These are phyloP conservation scores for Cryptotis parvus DNA, from an alignment of 2,113 vertebrate genomes.

Conservation along the genomic window DNA sequence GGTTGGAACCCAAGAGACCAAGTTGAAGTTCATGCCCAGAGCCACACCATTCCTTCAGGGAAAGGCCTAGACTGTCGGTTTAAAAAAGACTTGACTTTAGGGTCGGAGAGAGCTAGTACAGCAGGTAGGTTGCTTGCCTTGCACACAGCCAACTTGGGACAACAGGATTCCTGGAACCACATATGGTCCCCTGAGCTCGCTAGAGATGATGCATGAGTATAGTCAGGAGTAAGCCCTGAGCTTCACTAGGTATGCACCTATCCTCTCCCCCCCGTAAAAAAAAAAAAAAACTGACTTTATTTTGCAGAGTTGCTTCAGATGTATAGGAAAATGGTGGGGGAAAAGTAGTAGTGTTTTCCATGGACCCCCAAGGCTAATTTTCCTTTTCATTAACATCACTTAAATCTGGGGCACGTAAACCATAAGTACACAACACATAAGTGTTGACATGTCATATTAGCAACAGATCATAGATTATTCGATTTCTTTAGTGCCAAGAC, in stretches of 20 bases:
- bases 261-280: too few species aligned
- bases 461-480: background rate
- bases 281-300: background rate
- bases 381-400: background rate
- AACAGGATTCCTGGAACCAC: too few species aligned
- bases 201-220: too few species aligned
- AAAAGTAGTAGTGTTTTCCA: background rate
- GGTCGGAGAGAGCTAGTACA: too few species aligned
- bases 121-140: too few species aligned
- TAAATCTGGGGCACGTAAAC: background rate
- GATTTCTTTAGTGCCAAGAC: background rate
- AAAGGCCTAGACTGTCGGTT: background rate
- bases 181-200: too few species aligned
- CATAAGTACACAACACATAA: background rate
- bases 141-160: too few species aligned
- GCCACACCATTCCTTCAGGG: background rate
- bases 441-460: background rate
- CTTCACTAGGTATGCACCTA: too few species aligned
- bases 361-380: background rate
- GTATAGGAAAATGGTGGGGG: slow-evolving; percentile 21
- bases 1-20: slow-evolving; percentile 20
- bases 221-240: too few species aligned
- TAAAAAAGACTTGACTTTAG: too few species aligned
- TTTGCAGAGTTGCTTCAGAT: slow-evolving; percentile 36
- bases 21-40: background rate